A percentile compares a stretch with the other conserved stretches of the same genome.
phyloP scores from a whole-genome alignment of 2,888 invertebrate species.

The Dendrolimus pini region DNA sequence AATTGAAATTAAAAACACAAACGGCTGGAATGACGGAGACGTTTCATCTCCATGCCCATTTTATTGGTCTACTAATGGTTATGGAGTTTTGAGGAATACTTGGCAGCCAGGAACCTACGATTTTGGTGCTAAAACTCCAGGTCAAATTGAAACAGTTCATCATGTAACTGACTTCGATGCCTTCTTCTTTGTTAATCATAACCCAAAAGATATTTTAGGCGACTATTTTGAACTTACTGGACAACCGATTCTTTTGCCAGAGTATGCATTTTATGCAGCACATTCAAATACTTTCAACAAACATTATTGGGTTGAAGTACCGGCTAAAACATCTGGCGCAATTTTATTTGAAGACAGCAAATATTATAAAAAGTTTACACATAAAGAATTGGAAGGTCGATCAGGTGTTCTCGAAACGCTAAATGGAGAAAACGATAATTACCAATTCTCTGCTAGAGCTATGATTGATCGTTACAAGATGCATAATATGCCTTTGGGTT shows the following conservation, averaged over 20 bases:
- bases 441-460: constrained; percentile 65
- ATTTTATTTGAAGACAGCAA: constrained; percentile 58
- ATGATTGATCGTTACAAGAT: constrained; percentile 61
- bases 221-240: constrained; percentile 67
- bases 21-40: constrained; percentile 56
- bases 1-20: constrained; percentile 52
- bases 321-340: constrained; percentile 30
- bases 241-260: constrained; percentile 54
- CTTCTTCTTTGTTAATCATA: constrained; percentile 50
- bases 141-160: constrained; percentile 35
- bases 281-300: constrained; percentile 65
- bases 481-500: constrained; percentile 60
- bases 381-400: constrained; percentile 43
- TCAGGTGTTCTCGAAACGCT: constrained; percentile 57
- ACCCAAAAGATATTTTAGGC: constrained; percentile 43
- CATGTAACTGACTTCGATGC: constrained; percentile 47
- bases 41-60: constrained; percentile 64
- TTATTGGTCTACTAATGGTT: constrained; percentile 62
- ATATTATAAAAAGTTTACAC: constrained; percentile 57
- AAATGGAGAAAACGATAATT: constrained; percentile 62
- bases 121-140: constrained; percentile 35
- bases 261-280: constrained; percentile 61
- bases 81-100: constrained; percentile 60
- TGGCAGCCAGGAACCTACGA: constrained; percentile 60
- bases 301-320: constrained; percentile 62